A percentile compares a stretch with the other conserved stretches of the same genome.
These are phyloP conservation scores for Luehdorfia chinensis DNA, from an alignment of 1,140 invertebrate genomes.

Conservation along the genomic window DNA sequence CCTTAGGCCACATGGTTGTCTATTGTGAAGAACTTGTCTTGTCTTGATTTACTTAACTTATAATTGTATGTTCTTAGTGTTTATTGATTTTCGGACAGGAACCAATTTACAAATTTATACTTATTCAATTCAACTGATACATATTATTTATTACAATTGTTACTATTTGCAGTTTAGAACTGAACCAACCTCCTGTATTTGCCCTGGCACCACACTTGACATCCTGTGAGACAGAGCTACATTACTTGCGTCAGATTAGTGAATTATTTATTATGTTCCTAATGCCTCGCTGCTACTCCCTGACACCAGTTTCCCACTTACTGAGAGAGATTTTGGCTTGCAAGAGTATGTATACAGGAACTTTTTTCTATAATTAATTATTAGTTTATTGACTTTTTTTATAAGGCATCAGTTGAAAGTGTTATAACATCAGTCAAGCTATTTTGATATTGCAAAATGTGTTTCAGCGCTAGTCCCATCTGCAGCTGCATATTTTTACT, in stretches of 20 bases:
- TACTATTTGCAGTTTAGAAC: slow-evolving; percentile 50
- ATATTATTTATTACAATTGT: background rate
- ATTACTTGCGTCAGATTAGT: slow-evolving; percentile 89
- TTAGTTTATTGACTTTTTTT: background rate
- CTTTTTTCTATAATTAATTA: slow-evolving; percentile 11
- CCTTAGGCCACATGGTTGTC: no score
- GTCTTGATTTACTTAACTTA: no score
- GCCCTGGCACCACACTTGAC: slow-evolving; percentile 86
- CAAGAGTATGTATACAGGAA: slow-evolving; percentile 82
- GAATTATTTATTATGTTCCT: slow-evolving; percentile 89
- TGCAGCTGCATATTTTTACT: no score
- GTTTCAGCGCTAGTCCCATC: no score
- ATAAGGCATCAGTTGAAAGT: background rate
- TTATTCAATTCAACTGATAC: no score
- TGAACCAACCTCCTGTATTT: slow-evolving; percentile 81
- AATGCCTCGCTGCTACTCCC: slow-evolving; percentile 87
- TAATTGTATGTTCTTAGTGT: no score
- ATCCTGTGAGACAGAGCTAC: slow-evolving; percentile 84
- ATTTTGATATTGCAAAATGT: no score
- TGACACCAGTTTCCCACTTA: slow-evolving; percentile 86
- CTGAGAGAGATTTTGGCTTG: slow-evolving; percentile 90
- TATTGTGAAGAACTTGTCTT: no score
- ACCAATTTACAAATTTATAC: no score
- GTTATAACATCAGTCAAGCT: no score
- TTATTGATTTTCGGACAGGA: no score